Percentiles rank a stretch among this genome's conserved stretches.
phyloP scores from a whole-genome alignment of 2,797 vertebrate species.

The Aythya fuligula region DNA sequence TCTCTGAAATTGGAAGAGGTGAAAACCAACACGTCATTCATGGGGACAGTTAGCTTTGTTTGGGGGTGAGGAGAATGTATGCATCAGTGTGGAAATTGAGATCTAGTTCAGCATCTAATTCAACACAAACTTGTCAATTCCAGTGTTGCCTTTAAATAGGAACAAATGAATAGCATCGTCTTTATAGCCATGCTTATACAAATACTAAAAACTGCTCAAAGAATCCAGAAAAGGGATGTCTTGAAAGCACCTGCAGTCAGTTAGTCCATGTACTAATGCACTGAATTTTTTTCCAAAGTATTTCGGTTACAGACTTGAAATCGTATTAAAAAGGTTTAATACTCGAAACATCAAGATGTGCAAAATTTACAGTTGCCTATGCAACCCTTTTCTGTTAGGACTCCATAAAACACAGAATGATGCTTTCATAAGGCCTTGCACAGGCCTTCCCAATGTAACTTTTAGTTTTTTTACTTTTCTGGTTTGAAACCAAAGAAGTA shows the following conservation, averaged over 20 bases:
- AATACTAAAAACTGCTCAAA: not conserved
- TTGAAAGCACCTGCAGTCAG: not conserved
- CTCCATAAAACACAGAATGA: accelerated
- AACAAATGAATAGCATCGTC: not conserved
- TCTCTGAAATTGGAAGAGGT: not conserved
- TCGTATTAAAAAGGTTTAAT: not conserved
- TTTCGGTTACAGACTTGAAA: not conserved
- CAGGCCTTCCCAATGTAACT: not conserved
- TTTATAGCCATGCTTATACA: not conserved
- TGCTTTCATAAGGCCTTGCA: not conserved
- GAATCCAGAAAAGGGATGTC: not conserved
- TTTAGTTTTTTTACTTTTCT: not conserved
- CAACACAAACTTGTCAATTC: not conserved
- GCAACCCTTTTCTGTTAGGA: not conserved
- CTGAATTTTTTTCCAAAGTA: not conserved
- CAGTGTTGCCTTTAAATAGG: not conserved
- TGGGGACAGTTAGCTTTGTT: not conserved
- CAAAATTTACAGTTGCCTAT: not conserved
- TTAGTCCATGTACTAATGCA: not conserved
- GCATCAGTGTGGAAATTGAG: not conserved
- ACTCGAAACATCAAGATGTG: not conserved
- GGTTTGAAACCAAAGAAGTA: not conserved
- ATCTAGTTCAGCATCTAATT: not conserved
- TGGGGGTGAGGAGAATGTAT: accelerated
- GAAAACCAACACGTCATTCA: not conserved